Percentiles rank a stretch among this genome's conserved stretches.
These are phyloP conservation scores for Petaurus breviceps DNA, from an alignment of 2,113 vertebrate species.

Conservation along the genomic window DNA sequence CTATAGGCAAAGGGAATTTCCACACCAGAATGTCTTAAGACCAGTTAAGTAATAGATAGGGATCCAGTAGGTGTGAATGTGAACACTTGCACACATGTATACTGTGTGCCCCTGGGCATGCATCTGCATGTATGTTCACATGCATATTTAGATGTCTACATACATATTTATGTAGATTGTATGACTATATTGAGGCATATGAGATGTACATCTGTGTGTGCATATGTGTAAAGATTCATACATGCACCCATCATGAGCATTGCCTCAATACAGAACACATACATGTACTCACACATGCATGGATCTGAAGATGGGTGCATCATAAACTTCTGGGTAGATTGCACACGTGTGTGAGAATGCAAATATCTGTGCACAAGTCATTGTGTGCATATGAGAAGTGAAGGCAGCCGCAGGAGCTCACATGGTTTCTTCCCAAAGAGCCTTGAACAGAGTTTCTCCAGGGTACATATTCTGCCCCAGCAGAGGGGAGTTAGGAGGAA, in stretches of 20 bases:
- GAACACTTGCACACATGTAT: neutral
- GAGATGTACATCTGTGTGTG: neutral
- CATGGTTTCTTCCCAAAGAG: neutral
- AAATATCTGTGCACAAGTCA: neutral
- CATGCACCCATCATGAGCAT: neutral
- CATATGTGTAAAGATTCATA: neutral
- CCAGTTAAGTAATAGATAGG: neutral
- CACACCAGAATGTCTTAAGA: neutral
- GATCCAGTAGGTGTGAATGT: neutral
- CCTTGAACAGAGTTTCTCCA: neutral
- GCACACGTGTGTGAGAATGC: neutral
- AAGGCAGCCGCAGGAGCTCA: neutral
- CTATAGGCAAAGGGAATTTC: neutral
- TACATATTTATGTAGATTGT: accelerated
- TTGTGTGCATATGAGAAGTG: neutral
- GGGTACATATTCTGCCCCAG: neutral
- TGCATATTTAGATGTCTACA: accelerated
- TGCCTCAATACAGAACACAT: neutral
- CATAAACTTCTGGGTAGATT: neutral
- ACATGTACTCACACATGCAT: neutral
- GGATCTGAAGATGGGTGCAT: neutral
- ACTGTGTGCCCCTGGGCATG: accelerated
- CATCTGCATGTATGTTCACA: neutral
- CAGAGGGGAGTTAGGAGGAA: neutral
- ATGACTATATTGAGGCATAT: neutral